Conservation (phyloP, 2,888 invertebrate genomes). For the Dryococelus australis region DNA sequence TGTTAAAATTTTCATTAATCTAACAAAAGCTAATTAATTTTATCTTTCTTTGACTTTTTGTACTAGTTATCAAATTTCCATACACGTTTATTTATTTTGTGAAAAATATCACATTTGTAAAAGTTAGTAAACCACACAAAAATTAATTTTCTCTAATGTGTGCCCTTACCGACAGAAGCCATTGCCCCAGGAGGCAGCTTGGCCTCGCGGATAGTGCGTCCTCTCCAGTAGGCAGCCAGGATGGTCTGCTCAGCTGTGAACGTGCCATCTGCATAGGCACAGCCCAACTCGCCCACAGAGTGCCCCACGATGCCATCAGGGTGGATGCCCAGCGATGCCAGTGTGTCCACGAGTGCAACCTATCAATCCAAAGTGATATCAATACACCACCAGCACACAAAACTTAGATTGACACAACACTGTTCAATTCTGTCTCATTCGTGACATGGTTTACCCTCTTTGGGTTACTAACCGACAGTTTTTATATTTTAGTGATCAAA, state of each 20-base stretch:
- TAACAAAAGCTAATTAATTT: too few species aligned
- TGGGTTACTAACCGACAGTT: too few species aligned
- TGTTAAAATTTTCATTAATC: too few species aligned
- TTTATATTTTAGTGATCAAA: too few species aligned
- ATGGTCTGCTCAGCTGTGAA: conserved; percentile 94
- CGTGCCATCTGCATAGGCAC: conserved; percentile 96
- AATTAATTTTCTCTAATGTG: not conserved
- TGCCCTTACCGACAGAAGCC: conserved; percentile 76
- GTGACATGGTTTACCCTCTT: too few species aligned
- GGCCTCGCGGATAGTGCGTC: conserved; percentile 81
- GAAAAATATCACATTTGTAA: too few species aligned
- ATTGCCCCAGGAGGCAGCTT: conserved; percentile 78
- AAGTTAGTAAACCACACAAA: too few species aligned
- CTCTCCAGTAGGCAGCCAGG: conserved; percentile 93
- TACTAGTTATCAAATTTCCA: too few species aligned
- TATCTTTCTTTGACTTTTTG: too few species aligned
- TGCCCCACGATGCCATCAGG: conserved; percentile 98
- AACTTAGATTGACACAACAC: too few species aligned
- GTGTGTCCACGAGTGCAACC: conserved; percentile 91
- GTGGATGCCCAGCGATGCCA: conserved; percentile 75
- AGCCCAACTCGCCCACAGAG: conserved; percentile 92
- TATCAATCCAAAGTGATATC: conserved; percentile 48
- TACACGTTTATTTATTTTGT: too few species aligned
- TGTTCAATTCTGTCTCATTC: too few species aligned
- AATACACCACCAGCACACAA: not conserved